These are phyloP conservation scores for Elaphurus davidianus DNA, from an alignment of 2,113 vertebrate genomes.

Conservation along the genomic window DNA sequence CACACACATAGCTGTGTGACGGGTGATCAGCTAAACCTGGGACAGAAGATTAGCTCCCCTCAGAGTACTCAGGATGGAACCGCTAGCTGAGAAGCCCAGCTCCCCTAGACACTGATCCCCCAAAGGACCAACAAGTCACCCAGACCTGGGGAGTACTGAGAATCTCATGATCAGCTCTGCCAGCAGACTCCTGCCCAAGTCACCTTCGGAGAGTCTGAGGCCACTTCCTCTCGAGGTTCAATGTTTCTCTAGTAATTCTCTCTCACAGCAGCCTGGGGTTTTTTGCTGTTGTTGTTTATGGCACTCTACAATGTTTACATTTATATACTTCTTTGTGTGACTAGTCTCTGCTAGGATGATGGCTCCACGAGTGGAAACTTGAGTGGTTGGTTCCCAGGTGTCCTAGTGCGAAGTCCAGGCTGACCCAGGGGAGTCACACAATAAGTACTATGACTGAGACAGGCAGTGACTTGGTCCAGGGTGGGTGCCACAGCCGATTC, in stretches of 20 bases:
- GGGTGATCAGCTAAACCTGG: accelerated
- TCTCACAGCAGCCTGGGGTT: neutral
- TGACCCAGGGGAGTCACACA: neutral
- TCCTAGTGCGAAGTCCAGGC: neutral
- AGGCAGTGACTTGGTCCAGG: neutral
- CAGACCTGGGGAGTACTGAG: neutral
- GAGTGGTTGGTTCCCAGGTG: neutral
- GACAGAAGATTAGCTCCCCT: neutral
- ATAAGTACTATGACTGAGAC: neutral
- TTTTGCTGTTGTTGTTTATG: neutral
- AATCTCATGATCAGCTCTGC: accelerated
- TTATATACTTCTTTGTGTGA: neutral
- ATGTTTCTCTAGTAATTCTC: neutral
- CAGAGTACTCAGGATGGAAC: neutral
- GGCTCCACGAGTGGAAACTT: neutral
- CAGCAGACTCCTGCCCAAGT: neutral
- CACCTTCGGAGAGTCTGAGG: accelerated
- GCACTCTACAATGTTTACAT: neutral
- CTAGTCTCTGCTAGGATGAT: neutral
- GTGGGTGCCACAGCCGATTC: accelerated
- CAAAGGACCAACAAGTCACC: neutral
- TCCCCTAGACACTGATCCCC: neutral
- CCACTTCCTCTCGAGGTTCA: neutral
- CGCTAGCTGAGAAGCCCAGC: neutral
- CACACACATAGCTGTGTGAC: accelerated